Evolutionary conservation across 2,797 vertebrate genomes (phyloP), one percentile per base, ranked within the genome.

Genomic region (Poeciliopsis paucimaculata): DNA sequence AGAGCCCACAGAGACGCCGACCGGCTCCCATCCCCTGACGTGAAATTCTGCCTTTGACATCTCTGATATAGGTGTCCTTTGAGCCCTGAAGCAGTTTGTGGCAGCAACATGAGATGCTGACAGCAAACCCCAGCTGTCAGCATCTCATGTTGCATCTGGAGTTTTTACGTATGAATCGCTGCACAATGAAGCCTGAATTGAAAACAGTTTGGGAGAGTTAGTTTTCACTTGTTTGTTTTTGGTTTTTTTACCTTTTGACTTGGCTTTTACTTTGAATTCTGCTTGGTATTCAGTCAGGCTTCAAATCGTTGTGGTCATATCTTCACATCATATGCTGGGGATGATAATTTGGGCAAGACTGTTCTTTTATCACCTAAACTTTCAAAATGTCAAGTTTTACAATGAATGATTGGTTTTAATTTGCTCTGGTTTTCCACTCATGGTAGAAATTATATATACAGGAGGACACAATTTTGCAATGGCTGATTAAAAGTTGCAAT

Each of bases 11-110:
- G 53, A 34, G 68, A 72, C 34, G 57, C 51, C 31, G 60, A 16
- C 43, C 66, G 23, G 41, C 36, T 72, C 34, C 60, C 34, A 34
- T 66, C 26, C 46, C 1, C 49, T 31, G 26, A 46, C 72, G 79
- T 20, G 55, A 81, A 72, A 81, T 31, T 43, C 26, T 23, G 60
- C 11, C 45, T 76, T 76, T 62, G 68, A 55, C 64, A 51, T 80
- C 47, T 55, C 47, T 55, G 72, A 45, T 28, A 80, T 68, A 53
- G 47, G n/a, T 68, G 41, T 75, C 72, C n/a, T 70, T 75, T 70
- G 46, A 75, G 78, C 46, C 60, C 18, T 68, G 36, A 75, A 20
- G n/a, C 26, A 51, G 12, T 55, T n/a, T 18, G 49, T 49, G 31
- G 49, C 62, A 53, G 60, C 47, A 45, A 75, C 31, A 43, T 51